Conservation (phyloP, 2,113 vertebrate species). For the Entomyzon cyanotis region DNA sequence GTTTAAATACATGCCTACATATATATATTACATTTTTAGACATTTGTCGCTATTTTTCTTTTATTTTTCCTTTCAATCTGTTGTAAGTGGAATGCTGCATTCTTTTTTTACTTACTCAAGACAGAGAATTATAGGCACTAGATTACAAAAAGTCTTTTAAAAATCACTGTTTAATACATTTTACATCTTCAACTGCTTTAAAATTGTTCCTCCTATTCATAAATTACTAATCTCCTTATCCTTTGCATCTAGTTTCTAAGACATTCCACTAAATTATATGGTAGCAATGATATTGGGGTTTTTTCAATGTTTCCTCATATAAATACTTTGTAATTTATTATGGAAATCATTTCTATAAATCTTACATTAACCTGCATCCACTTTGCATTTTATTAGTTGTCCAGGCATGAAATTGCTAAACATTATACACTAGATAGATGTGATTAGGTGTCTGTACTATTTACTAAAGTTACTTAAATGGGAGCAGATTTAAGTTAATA, state of each 20-base stretch:
- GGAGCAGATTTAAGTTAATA: neutral
- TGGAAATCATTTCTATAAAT: neutral
- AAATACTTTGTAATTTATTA: neutral
- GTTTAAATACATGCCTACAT: neutral
- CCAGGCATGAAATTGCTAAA: conserved; percentile 10
- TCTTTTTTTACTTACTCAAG: neutral
- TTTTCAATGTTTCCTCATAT: neutral
- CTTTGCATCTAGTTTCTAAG: neutral
- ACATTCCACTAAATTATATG: neutral
- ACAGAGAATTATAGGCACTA: neutral
- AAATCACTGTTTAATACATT: neutral
- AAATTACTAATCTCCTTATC: neutral
- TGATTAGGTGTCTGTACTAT: neutral
- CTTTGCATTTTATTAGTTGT: conserved; percentile 1
- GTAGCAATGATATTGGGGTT: neutral
- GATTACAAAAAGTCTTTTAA: neutral
- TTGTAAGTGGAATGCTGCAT: neutral
- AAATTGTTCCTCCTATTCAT: neutral
- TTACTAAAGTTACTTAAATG: neutral
- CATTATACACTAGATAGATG: neutral
- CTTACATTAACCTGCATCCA: neutral
- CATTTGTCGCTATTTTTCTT: neutral
- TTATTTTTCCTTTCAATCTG: neutral
- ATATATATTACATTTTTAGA: neutral
- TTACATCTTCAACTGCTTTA: neutral